Base-by-base conservation (phyloP, 2,888 invertebrate genomes). In the Philhelius pedissequus region DNA sequence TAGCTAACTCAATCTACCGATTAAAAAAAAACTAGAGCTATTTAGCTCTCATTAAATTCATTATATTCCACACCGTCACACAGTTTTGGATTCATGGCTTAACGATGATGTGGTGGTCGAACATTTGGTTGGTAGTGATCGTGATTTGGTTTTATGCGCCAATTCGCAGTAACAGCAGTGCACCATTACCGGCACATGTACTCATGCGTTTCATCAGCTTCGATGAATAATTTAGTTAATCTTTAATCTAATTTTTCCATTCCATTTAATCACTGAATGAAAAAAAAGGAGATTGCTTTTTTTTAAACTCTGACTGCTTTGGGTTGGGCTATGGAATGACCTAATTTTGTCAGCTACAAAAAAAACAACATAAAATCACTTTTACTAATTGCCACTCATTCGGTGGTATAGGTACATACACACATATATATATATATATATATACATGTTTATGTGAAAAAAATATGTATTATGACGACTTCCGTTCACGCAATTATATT, bases 191-290 rank as follows among this genome's bases (percentile, higher is more conserved):
- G 9, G 25, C 15, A 69, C 35, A 45, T 30, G 83, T 83, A 75
- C 83, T 83, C 83, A 79, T 79, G 79, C 83, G 83, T 83, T 83
- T 74, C 79, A 83, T 75, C 64, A 75, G 83, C 79, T 79, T 79
- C 83, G 79, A 83, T 75, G 79, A 83, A 66, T n/a, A n/a, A n/a
- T 74, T 83, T 66, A n/a, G 69, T 79, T 83, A 79, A 79, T 83
- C 83, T 75, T 79, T 75, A 74, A 75, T 83, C 56, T 64, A 9
- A 54, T 68, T 66, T 35, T 56, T 77, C 20, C 77, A 66, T 60
- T 76, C 70, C 38, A 60, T 50, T 62, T 52, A 60, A 18, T 52
- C 35, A 25, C 27, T 6, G 5, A 20, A 18, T 15, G 8, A 15
- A 58, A 43, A 62, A 62, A 62, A 62, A 43, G 35, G 54, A 52